phyloP scores from a whole-genome alignment of 2,113 vertebrate species.

The Passer montanus region DNA sequence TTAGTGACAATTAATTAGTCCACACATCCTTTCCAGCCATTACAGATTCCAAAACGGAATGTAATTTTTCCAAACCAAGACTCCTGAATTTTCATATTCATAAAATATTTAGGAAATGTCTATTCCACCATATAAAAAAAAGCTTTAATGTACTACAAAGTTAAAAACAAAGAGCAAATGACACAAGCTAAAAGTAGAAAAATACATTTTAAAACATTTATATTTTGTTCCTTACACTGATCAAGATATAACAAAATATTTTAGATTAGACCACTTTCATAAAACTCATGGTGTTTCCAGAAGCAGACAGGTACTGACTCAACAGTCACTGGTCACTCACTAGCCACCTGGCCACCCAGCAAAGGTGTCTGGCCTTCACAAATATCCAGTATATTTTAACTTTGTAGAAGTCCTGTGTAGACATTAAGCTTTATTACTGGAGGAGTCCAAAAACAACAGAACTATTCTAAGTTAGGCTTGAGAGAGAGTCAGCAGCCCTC shows the following conservation, averaged over 20 bases:
- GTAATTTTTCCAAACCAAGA: conserved; percentile 22
- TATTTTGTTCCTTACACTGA: conserved; percentile 61
- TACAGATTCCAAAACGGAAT: conserved; percentile 12
- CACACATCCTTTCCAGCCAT: not conserved
- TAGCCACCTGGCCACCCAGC: not conserved
- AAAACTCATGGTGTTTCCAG: conserved; percentile 44
- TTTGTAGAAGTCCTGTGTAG: not conserved
- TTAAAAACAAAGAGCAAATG: conserved; percentile 66
- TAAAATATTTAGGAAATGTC: conserved; percentile 59
- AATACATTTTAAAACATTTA: conserved; percentile 64
- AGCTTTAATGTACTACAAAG: conserved; percentile 70
- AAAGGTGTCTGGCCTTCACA: not conserved
- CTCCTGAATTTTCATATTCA: not conserved
- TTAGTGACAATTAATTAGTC: not conserved
- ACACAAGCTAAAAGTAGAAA: conserved; percentile 74
- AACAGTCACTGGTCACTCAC: not conserved
- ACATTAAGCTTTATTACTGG: not conserved
- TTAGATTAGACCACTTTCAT: conserved; percentile 40
- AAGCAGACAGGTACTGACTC: conserved; percentile 31
- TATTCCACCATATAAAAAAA: conserved; percentile 76
- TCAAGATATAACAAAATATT: conserved; percentile 45
- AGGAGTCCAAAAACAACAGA: not conserved
- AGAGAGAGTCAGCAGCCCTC: not conserved
- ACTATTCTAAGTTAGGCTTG: not conserved
- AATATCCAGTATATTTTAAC: not conserved